phyloP scores from a whole-genome alignment of 2,888 invertebrate species.

The Entomobrya multifasciata region DNA sequence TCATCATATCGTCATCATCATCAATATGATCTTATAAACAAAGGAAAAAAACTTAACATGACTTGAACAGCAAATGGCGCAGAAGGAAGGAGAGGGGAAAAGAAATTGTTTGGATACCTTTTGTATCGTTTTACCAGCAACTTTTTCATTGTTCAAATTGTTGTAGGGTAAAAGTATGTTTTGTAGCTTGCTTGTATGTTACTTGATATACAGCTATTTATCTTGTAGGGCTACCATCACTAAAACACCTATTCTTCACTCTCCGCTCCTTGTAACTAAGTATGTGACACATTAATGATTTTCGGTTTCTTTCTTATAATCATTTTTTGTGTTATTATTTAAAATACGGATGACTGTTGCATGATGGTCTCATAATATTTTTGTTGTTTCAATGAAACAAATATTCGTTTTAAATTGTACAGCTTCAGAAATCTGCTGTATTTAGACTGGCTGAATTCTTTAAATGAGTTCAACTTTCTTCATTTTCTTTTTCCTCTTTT shows the following conservation, averaged over 20 bases:
- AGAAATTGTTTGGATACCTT: slow-evolving; percentile 23
- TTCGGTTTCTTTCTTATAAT: slow-evolving; percentile 32
- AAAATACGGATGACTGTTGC: no score
- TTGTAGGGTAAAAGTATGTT: neutral
- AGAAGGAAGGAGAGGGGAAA: slow-evolving; percentile 12
- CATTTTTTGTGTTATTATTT: neutral
- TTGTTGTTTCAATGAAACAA: no score
- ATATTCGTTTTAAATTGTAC: no score
- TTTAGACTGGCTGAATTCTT: no score
- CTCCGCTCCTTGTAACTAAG: slow-evolving; percentile 16
- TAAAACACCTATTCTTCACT: neutral
- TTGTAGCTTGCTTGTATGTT: neutral
- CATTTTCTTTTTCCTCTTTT: no score
- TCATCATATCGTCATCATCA: neutral
- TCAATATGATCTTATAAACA: no score
- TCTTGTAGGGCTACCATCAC: neutral
- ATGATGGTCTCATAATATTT: no score
- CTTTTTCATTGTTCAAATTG: neutral
- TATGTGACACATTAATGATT: slow-evolving; percentile 2
- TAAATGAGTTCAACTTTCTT: no score
- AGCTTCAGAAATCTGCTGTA: no score
- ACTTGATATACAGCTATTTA: neutral
- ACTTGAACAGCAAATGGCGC: neutral
- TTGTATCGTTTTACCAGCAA: slow-evolving; percentile 41
- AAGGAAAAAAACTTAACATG: no score